Evolutionary conservation across 2,797 vertebrate species (phyloP).

Genomic region (Cossypha polioptera): DNA sequence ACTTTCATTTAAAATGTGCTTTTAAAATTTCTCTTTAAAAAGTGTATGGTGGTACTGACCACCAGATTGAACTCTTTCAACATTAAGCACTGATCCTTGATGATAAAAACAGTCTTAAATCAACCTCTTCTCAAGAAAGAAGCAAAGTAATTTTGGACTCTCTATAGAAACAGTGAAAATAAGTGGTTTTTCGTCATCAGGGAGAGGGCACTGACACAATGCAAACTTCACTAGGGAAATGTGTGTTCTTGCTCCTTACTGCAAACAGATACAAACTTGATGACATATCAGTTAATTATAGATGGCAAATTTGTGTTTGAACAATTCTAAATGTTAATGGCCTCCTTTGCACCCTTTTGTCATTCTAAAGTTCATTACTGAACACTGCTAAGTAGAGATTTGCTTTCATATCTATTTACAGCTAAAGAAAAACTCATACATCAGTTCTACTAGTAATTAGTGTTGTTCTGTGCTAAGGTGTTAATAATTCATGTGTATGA

Average conservation of each 20-base stretch:
- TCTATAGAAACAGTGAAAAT: background rate
- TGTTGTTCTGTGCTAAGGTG: background rate
- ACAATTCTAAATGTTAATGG: background rate
- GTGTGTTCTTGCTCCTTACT: background rate
- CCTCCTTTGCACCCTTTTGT: background rate
- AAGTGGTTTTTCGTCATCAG: background rate
- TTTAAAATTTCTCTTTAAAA: background rate
- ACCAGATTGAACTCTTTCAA: background rate
- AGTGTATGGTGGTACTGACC: accelerated
- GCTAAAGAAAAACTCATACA: background rate
- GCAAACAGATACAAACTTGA: background rate
- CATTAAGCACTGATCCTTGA: background rate
- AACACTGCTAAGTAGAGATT: background rate
- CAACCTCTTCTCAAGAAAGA: background rate
- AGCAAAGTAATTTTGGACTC: background rate
- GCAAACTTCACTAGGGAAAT: background rate
- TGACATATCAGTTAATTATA: background rate
- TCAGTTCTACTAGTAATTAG: background rate
- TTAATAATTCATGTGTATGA: background rate
- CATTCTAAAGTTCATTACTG: background rate
- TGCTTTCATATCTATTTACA: background rate
- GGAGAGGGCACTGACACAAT: background rate
- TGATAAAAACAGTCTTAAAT: background rate
- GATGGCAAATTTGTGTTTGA: background rate
- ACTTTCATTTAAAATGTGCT: background rate